Conservation (phyloP, 2,888 invertebrate species). For the Schizotus pectinicornis region DNA sequence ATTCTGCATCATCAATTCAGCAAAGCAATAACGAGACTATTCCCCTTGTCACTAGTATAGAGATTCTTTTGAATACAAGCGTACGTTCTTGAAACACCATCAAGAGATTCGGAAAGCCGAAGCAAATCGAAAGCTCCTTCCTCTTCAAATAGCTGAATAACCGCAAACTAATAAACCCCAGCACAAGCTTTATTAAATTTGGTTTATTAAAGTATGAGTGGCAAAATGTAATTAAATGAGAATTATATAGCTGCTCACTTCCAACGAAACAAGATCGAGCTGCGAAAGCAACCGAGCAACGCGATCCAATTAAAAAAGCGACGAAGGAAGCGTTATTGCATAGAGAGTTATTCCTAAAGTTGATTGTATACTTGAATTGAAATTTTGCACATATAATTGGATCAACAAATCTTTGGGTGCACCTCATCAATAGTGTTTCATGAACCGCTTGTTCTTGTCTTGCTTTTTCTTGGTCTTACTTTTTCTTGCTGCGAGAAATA, state of each 20-base stretch:
- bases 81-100: too few relatives aligned
- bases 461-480: too few relatives aligned
- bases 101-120: constrained; percentile 1
- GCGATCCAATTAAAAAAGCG: constrained; percentile 4
- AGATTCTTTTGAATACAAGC: too few relatives aligned
- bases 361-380: too few relatives aligned
- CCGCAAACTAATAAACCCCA: constrained; percentile 15
- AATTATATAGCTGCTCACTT: constrained; percentile 22
- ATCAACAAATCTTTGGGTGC: too few relatives aligned
- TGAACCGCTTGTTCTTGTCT: too few relatives aligned
- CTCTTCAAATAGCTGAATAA: not conserved
- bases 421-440: too few relatives aligned
- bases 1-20: too few relatives aligned
- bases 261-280: constrained; percentile 16
- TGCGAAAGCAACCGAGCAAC: constrained; percentile 15
- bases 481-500: too few relatives aligned
- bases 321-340: too few relatives aligned
- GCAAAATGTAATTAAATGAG: constrained; percentile 25
- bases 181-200: constrained; percentile 21
- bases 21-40: not conserved
- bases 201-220: constrained; percentile 25
- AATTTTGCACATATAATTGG: too few relatives aligned
- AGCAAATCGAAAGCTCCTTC: constrained; percentile 4
- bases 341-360: too few relatives aligned
- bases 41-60: constrained; percentile 1